A percentile compares a stretch with the other conserved stretches of the same genome.
These are phyloP conservation scores for Eciton burchellii DNA, from an alignment of 1,140 invertebrate species.

Conservation along the genomic window DNA sequence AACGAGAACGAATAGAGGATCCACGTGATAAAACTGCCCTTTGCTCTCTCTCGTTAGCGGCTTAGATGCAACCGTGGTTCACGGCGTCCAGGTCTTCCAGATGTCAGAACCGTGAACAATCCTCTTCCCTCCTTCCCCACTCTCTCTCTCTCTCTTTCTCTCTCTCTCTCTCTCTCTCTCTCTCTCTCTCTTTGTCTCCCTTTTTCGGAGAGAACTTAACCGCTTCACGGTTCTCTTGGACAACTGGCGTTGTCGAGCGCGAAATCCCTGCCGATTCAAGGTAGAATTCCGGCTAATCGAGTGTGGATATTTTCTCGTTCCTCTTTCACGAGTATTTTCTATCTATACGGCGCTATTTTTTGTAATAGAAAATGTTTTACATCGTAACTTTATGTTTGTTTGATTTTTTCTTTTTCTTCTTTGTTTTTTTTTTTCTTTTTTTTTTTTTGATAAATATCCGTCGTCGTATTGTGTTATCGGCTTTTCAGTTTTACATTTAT, in stretches of 20 bases:
- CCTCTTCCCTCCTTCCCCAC: no score
- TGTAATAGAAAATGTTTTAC: no score
- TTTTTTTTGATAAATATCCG: neutral
- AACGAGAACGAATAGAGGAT: slow-evolving; percentile 8
- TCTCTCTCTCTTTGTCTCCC: neutral
- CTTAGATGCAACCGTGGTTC: slow-evolving; percentile 10
- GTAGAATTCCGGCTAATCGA: no score
- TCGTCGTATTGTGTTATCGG: neutral
- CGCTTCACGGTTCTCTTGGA: no score
- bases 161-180: neutral
- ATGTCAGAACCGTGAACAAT: neutral
- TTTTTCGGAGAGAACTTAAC: no score
- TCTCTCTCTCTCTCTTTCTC: neutral
- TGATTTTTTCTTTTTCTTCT: neutral
- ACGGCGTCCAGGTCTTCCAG: neutral
- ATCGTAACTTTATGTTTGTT: no score
- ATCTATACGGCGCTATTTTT: no score
- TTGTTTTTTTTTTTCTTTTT: slow-evolving; percentile 1
- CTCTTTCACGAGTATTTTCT: no score
- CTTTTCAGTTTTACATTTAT: neutral
- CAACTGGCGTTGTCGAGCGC: no score
- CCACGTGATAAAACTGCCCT: slow-evolving; percentile 15
- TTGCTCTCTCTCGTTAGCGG: neutral
- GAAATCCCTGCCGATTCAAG: no score
- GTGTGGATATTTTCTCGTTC: no score